phyloP scores from a whole-genome alignment of 1,140 invertebrate species.

The Drosophila tristis region DNA sequence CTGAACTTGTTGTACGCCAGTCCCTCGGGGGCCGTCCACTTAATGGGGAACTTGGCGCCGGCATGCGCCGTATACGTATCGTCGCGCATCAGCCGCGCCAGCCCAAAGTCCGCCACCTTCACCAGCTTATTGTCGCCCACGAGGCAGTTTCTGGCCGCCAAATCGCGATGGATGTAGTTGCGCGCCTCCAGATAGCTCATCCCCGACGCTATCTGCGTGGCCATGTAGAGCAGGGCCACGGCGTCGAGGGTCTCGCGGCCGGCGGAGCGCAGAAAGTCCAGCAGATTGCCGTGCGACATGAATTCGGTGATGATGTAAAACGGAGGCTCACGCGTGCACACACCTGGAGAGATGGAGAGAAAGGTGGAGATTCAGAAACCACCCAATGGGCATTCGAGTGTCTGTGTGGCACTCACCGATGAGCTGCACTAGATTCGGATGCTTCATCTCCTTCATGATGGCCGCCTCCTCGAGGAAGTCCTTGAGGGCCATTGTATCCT shows the following conservation, averaged over 20 bases:
- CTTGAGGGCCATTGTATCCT: conserved; percentile 99
- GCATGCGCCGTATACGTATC: conserved; percentile 98
- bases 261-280: conserved; percentile 97
- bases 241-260: conserved; percentile 96
- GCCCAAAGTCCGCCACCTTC: conserved; percentile 98
- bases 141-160: conserved; percentile 99
- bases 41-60: conserved; percentile 99
- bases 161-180: conserved; percentile 98
- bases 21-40: conserved; percentile 99
- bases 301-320: conserved; percentile 99
- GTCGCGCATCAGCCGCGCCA: conserved; percentile 96
- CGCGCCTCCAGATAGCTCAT: conserved; percentile 99
- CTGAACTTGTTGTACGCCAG: conserved; percentile 99
- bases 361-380: not conserved
- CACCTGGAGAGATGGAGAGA: conserved; percentile 85
- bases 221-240: conserved; percentile 99
- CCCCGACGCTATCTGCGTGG: conserved; percentile 98
- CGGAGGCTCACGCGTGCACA: conserved; percentile 98
- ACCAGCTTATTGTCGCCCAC: conserved; percentile 98
- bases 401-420: conserved; percentile 86
- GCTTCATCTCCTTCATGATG: conserved; percentile 99
- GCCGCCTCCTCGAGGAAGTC: conserved; percentile 99
- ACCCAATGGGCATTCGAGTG: too few relatives aligned
- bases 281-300: conserved; percentile 98
- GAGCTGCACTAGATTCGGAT: conserved; percentile 98